phyloP scores from a whole-genome alignment of 2,797 vertebrate species.

The Leucoraja ocellata region DNA sequence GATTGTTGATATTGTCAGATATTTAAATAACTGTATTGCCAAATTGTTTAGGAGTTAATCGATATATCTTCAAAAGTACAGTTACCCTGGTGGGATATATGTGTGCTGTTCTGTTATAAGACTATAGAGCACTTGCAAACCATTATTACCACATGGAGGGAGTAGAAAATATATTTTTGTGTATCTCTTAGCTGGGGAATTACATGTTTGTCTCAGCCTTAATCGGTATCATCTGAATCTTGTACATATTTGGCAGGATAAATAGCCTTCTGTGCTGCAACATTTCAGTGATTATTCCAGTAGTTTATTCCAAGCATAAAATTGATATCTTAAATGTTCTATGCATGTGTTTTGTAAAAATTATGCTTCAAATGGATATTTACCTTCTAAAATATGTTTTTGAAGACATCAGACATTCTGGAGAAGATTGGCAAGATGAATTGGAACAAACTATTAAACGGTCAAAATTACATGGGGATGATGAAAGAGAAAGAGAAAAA shows the following conservation, averaged over 20 bases:
- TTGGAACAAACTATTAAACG: not conserved
- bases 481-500: not conserved
- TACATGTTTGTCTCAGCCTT: not conserved
- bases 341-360: not conserved
- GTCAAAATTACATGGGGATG: not conserved
- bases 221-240: not conserved
- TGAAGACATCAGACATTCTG: conserved; percentile 12
- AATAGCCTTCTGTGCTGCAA: too few relatives aligned
- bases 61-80: not conserved
- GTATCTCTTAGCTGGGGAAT: not conserved
- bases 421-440: conserved; percentile 17
- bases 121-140: not conserved
- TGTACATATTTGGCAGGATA: not conserved
- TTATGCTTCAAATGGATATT: not conserved
- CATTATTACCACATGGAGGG: not conserved
- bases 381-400: not conserved
- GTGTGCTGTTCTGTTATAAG: not conserved
- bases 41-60: not conserved
- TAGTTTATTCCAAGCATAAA: not conserved
- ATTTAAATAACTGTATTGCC: not conserved
- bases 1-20: not conserved
- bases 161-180: not conserved
- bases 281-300: not conserved
- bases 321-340: not conserved
- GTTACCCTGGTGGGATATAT: not conserved